Evolutionary conservation across 2,888 invertebrate species (phyloP).

Genomic region (Theretra japonica): DNA sequence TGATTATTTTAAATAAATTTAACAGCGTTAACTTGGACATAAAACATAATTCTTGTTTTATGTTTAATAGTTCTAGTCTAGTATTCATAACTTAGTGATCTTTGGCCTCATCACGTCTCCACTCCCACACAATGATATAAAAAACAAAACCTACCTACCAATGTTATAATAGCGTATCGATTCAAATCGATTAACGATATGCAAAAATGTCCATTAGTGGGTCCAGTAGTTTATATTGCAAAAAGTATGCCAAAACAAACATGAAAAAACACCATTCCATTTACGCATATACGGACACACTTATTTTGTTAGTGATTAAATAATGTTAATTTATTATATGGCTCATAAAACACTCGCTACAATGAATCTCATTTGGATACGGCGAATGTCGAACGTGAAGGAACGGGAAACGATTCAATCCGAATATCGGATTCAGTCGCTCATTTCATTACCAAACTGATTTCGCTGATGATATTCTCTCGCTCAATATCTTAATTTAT

Average conservation of each 20-base stretch:
- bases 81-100: constrained; percentile 39
- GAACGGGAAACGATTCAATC: constrained; percentile 43
- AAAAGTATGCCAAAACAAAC: constrained; percentile 17
- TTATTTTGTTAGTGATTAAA: constrained; percentile 22
- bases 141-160: constrained; percentile 6
- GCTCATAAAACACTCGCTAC: constrained; percentile 21
- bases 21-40: constrained; percentile 36
- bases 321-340: constrained; percentile 25
- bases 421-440: constrained; percentile 48
- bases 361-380: constrained; percentile 18
- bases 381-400: constrained; percentile 13
- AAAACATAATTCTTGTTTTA: constrained; percentile 52
- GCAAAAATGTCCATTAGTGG: constrained; percentile 25
- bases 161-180: constrained; percentile 19
- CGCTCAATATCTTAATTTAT: constrained; percentile 4
- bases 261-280: constrained; percentile 20
- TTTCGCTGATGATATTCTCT: not conserved
- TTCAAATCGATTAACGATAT: constrained; percentile 23
- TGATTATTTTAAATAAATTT: not conserved
- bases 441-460: constrained; percentile 36
- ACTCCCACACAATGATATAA: constrained; percentile 7
- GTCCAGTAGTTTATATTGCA: constrained; percentile 11
- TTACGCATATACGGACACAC: not conserved
- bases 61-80: constrained; percentile 56
- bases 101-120: constrained; percentile 33